Conservation (phyloP, 2,888 invertebrate genomes). For the Acronicta alni region DNA sequence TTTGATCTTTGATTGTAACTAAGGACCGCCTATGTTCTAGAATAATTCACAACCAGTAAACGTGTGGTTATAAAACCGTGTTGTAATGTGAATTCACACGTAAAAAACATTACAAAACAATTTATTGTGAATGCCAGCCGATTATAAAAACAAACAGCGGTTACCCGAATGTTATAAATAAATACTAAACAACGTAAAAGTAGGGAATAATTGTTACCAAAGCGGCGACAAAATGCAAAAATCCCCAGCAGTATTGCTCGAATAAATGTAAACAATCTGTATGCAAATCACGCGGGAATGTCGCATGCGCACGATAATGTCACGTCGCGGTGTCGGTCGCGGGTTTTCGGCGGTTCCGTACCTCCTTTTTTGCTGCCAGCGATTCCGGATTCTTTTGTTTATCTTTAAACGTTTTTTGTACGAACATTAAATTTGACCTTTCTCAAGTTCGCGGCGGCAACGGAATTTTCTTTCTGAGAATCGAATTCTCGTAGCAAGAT, state of each 20-base stretch:
- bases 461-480: slow-evolving; percentile 45
- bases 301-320: slow-evolving; percentile 72
- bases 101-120: slow-evolving; percentile 40
- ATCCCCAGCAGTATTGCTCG: slow-evolving; percentile 55
- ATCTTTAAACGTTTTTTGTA: slow-evolving; percentile 47
- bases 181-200: slow-evolving; percentile 52
- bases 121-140: slow-evolving; percentile 42
- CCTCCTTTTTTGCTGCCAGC: slow-evolving; percentile 46
- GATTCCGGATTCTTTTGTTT: slow-evolving; percentile 54
- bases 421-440: slow-evolving; percentile 56
- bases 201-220: slow-evolving; percentile 59
- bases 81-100: slow-evolving; percentile 18
- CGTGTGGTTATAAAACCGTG: slow-evolving; percentile 28
- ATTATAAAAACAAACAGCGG: slow-evolving; percentile 49
- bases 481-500: slow-evolving; percentile 40
- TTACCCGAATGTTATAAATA: slow-evolving; percentile 41
- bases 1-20: not conserved
- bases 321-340: slow-evolving; percentile 51
- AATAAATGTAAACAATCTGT: slow-evolving; percentile 76
- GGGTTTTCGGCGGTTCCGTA: slow-evolving; percentile 50
- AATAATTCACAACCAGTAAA: slow-evolving; percentile 38
- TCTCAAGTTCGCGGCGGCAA: slow-evolving; percentile 33
- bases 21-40: not conserved
- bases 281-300: slow-evolving; percentile 76
- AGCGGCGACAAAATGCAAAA: slow-evolving; percentile 61